Conservation (phyloP, 2,797 vertebrate species). For the Macropodus opercularis region DNA sequence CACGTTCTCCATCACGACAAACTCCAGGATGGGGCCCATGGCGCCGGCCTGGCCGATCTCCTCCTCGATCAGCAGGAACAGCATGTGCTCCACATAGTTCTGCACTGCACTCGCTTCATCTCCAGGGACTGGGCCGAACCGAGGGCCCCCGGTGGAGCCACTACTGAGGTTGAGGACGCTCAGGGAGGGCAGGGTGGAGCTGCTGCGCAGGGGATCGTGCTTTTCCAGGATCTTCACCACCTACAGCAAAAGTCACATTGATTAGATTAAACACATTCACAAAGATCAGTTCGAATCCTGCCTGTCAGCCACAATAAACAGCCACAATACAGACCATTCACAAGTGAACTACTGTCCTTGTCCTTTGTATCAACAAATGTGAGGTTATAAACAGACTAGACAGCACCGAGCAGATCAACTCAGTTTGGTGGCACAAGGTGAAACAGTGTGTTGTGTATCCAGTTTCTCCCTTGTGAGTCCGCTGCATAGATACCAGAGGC, state of each 20-base stretch:
- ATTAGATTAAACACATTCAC: neutral
- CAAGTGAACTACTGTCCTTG: conserved; percentile 15
- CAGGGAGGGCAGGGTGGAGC: conserved; percentile 47
- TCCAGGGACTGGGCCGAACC: conserved; percentile 82
- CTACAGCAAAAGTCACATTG: conserved; percentile 64
- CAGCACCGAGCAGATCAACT: conserved; percentile 50
- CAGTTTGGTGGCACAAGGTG: conserved; percentile 31
- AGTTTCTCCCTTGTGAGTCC: conserved; percentile 58
- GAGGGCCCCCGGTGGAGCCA: conserved; percentile 38
- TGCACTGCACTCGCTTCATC: conserved; percentile 96
- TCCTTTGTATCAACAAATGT: conserved; percentile 25
- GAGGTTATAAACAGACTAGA: conserved; percentile 45
- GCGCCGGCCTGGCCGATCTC: conserved; percentile 87
- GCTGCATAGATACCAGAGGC: conserved; percentile 63
- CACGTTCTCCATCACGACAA: conserved; percentile 96
- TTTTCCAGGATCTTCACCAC: conserved; percentile 98
- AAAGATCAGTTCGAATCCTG: no score
- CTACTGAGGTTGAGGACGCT: conserved; percentile 58
- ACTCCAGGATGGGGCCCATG: conserved; percentile 98
- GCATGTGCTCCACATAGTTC: conserved; percentile 99
- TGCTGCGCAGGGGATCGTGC: conserved; percentile 92
- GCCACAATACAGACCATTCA: neutral
- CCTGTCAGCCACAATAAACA: no score
- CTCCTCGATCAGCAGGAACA: conserved; percentile 94
- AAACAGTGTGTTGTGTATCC: conserved; percentile 68